These are phyloP conservation scores for Macrosiphum euphorbiae DNA, from an alignment of 2,888 invertebrate species.

Conservation along the genomic window DNA sequence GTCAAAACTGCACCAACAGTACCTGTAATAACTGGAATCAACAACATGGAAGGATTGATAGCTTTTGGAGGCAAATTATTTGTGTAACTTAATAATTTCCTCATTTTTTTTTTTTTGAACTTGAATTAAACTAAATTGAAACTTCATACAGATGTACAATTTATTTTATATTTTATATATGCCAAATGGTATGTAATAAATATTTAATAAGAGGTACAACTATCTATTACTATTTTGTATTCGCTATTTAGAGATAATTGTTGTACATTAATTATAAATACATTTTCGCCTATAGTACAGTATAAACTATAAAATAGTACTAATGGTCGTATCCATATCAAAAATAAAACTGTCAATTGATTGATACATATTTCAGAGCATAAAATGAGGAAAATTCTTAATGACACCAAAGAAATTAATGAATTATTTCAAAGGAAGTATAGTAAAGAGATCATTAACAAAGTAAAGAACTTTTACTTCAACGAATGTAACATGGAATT, in stretches of 20 bases:
- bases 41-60: conserved; percentile 81
- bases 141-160: background rate
- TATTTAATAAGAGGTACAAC: background rate
- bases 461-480: conserved; percentile 48
- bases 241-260: background rate
- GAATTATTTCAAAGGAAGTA: conserved; percentile 28
- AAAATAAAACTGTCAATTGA: background rate
- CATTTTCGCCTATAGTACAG: background rate
- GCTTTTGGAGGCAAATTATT: conserved; percentile 74
- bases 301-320: background rate
- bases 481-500: background rate
- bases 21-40: conserved; percentile 83
- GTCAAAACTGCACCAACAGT: conserved; percentile 73
- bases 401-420: conserved; percentile 30
- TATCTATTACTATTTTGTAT: background rate
- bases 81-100: background rate
- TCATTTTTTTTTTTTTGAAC: background rate
- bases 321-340: background rate
- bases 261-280: background rate
- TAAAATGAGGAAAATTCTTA: background rate
- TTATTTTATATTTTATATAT: background rate
- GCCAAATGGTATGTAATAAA: background rate
- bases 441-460: conserved; percentile 36
- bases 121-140: background rate
- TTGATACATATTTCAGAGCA: conserved; percentile 30